Evolutionary conservation across 92 coral and sea anemone species (phyloP).

Genomic region (Parazoanthus atlanticus): DNA sequence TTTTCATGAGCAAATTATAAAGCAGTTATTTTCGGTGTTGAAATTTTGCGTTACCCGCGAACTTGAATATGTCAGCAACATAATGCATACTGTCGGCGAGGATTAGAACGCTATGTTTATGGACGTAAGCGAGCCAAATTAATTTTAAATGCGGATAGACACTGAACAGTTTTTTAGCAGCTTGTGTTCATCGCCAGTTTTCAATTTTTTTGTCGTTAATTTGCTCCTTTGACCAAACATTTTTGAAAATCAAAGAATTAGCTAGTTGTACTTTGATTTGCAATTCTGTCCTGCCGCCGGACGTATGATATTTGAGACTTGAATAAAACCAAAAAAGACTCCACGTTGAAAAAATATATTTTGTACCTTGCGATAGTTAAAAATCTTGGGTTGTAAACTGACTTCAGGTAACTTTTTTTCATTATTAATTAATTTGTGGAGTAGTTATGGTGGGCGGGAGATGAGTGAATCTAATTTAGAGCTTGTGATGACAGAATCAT

Average conservation of each 20-base stretch:
- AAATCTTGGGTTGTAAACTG: conserved; percentile 6
- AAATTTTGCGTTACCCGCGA: conserved; percentile 6
- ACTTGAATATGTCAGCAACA: conserved; percentile 24
- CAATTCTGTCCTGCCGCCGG: not conserved
- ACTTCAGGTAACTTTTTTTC: conserved; percentile 55
- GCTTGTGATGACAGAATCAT: conserved; percentile 67
- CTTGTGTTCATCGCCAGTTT: not conserved
- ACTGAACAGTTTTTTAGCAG: not conserved
- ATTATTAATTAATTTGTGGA: conserved; percentile 62
- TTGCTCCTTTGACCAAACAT: not conserved
- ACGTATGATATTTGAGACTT: not conserved
- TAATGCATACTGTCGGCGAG: conserved; percentile 19
- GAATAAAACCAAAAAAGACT: not conserved
- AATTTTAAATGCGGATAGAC: not conserved
- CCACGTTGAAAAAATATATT: not conserved
- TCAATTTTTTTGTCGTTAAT: not conserved
- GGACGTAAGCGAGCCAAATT: not conserved
- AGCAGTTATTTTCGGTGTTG: conserved; percentile 34
- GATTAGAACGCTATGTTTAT: conserved; percentile 13
- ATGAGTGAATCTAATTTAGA: conserved; percentile 69
- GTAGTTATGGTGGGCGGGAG: conserved; percentile 65
- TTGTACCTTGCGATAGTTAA: not conserved
- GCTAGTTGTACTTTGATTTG: not conserved
- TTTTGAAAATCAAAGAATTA: conserved; percentile 4
- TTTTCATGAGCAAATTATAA: conserved; percentile 38